Percentiles rank a stretch among this genome's conserved stretches.
Conservation (phyloP, 1,140 invertebrate species). For the Bombyx mori region DNA sequence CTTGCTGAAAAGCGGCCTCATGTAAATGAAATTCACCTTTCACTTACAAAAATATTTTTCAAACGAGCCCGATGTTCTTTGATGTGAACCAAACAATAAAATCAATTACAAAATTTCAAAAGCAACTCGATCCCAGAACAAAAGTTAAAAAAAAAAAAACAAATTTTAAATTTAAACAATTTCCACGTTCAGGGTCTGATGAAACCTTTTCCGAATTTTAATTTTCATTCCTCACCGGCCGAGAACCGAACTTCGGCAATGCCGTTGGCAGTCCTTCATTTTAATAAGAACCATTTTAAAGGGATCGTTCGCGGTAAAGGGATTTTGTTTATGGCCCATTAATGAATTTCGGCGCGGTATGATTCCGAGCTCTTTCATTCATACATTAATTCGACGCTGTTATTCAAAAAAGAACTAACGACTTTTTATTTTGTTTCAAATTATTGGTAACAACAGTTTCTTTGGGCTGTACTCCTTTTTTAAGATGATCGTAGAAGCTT, state of each 20-base stretch:
- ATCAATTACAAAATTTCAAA: too few relatives aligned
- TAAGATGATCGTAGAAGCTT: too few relatives aligned
- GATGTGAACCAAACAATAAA: too few relatives aligned
- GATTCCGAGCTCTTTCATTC: conserved; percentile 8
- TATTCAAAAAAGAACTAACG: too few relatives aligned
- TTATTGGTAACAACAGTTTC: too few relatives aligned
- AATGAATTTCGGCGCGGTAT: conserved; percentile 21
- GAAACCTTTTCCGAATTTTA: background rate
- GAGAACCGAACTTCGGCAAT: conserved; percentile 2
- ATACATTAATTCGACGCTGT: conserved; percentile 17
- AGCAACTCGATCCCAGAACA: too few relatives aligned
- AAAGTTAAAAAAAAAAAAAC: background rate
- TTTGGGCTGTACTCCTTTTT: too few relatives aligned
- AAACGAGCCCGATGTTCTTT: too few relatives aligned
- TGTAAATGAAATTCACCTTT: too few relatives aligned
- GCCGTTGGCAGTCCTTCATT: conserved; percentile 8
- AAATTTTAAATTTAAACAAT: background rate
- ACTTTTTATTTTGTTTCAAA: too few relatives aligned
- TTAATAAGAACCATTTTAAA: conserved; percentile 16
- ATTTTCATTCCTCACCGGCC: conserved; percentile 1
- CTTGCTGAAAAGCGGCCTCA: too few relatives aligned
- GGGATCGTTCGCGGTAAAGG: conserved; percentile 8
- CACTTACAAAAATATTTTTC: too few relatives aligned
- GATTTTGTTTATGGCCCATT: conserved; percentile 26
- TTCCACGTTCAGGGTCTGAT: background rate